A percentile compares a stretch with the other conserved stretches of the same genome.
Evolutionary conservation across 2,888 invertebrate species (phyloP).

Genomic region (Drosophila fulvimacula): DNA sequence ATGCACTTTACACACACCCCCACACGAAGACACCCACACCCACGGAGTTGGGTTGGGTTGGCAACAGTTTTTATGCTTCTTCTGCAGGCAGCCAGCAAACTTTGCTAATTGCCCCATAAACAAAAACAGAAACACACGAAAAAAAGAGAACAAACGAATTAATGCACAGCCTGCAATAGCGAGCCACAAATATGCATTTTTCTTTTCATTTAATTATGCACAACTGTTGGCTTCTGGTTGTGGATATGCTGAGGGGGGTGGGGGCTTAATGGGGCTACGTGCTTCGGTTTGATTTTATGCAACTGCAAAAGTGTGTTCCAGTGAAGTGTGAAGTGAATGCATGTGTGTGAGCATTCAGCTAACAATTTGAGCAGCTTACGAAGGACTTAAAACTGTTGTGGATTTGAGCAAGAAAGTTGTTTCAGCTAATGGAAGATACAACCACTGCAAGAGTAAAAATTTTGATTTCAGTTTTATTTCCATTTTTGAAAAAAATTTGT

Average conservation of each 20-base stretch:
- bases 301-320: background rate
- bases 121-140: conserved; percentile 24
- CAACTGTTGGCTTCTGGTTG: background rate
- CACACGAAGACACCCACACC: background rate
- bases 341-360: background rate
- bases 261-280: conserved; percentile 6
- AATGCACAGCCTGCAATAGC: conserved; percentile 34
- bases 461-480: background rate
- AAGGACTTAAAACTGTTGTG: background rate
- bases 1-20: conserved; percentile 19
- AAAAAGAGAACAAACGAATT: conserved; percentile 41
- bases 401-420: background rate
- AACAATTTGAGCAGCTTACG: conserved; percentile 2
- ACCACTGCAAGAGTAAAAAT: background rate
- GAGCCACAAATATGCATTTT: conserved; percentile 30
- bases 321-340: background rate
- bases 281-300: conserved; percentile 3
- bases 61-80: conserved; percentile 50
- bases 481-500: background rate
- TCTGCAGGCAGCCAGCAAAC: conserved; percentile 52
- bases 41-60: background rate
- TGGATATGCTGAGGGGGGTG: background rate
- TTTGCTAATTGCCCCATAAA: conserved; percentile 72
- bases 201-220: conserved; percentile 53
- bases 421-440: background rate